These are phyloP conservation scores for Diprion similis DNA, from an alignment of 1,140 invertebrate genomes.

Conservation along the genomic window DNA sequence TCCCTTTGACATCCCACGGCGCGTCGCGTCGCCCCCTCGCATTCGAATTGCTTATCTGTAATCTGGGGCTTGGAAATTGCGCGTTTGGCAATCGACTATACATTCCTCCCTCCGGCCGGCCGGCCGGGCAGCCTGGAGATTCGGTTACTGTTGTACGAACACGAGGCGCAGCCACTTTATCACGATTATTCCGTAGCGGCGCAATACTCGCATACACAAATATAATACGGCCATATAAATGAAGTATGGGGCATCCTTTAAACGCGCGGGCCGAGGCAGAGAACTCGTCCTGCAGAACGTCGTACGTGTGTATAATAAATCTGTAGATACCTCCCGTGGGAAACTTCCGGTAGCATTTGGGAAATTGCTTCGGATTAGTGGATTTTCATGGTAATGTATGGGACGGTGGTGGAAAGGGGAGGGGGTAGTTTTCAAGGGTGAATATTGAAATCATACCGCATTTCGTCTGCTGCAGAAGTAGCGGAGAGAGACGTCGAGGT, in stretches of 20 bases:
- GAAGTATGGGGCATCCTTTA: background rate
- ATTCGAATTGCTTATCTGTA: slow-evolving; percentile 40
- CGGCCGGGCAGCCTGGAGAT: slow-evolving; percentile 23
- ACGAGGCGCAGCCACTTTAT: too few relatives aligned
- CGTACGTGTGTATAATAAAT: slow-evolving; percentile 44
- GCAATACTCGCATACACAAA: background rate
- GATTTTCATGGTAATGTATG: slow-evolving; percentile 51
- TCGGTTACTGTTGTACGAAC: background rate
- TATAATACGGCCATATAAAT: background rate
- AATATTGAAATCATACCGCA: background rate
- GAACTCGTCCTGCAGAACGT: background rate
- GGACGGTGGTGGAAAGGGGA: too few relatives aligned
- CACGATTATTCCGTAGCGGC: background rate
- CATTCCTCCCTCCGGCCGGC: slow-evolving; percentile 27
- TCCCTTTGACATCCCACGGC: background rate
- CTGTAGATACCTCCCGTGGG: slow-evolving; percentile 37
- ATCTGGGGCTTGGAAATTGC: slow-evolving; percentile 51
- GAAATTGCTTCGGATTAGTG: slow-evolving; percentile 46
- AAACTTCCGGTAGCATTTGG: slow-evolving; percentile 35
- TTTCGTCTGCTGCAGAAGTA: background rate
- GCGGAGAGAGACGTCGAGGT: background rate
- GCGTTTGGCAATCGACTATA: slow-evolving; percentile 19
- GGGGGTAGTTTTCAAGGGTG: background rate
- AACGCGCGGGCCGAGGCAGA: too few relatives aligned
- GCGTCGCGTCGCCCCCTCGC: background rate